Percentiles rank a stretch among this genome's conserved stretches.
phyloP scores from a whole-genome alignment of 2,113 vertebrate species.

The Tapirus terrestris region DNA sequence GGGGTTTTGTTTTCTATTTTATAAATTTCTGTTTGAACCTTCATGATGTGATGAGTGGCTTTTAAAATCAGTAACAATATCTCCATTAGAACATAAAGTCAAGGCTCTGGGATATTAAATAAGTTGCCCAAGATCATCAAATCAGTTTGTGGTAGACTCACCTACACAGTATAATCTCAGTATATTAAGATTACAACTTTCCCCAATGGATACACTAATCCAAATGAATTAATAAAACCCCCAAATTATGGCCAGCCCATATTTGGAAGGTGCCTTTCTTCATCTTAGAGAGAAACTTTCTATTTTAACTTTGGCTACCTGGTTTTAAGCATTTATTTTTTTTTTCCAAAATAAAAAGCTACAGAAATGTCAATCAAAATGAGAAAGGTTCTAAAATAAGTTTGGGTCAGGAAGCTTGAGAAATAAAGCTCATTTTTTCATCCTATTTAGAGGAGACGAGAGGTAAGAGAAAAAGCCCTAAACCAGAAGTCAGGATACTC shows the following conservation, averaged over 20 bases:
- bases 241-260: background rate
- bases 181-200: background rate
- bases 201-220: background rate
- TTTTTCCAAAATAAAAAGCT: slow-evolving; percentile 30
- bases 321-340: background rate
- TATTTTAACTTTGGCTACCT: slow-evolving; percentile 1
- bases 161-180: background rate
- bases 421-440: background rate
- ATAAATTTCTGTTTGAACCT: background rate
- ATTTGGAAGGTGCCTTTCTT: background rate
- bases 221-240: background rate
- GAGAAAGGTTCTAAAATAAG: background rate
- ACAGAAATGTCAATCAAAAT: background rate
- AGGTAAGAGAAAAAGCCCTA: background rate
- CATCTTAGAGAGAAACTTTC: background rate
- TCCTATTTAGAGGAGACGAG: background rate
- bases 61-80: background rate
- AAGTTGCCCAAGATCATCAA: background rate
- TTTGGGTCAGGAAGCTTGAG: background rate
- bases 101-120: background rate
- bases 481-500: background rate
- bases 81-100: background rate
- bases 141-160: background rate
- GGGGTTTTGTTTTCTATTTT: background rate
- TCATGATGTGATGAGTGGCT: background rate